Evolutionary conservation across 2,797 vertebrate species (phyloP), one percentile per base, ranked within the genome.

Genomic region (Pangasius macronema): DNA sequence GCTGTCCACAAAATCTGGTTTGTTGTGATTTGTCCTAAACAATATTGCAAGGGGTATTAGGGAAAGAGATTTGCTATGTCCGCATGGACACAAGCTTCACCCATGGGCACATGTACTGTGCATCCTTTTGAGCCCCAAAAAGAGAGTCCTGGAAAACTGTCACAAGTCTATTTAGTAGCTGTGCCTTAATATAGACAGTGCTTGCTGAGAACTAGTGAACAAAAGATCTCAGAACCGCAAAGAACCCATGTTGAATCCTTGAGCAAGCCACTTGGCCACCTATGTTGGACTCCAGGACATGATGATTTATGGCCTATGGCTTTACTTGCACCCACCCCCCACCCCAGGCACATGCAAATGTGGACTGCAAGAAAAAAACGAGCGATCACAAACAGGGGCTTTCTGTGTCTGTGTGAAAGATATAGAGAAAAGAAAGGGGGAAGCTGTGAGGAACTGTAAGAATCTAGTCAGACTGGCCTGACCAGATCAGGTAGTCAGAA

Each of bases 381-480:
- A 9, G 13, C 39, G 0, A 53, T 42, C n/a, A 5, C 51, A 51
- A 5, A 73, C n/a, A 11, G 36, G 18, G 68, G 1, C 22, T 86
- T 55, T 86, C 63, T 85, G 85, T 86, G n/a, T 72, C 13, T 65
- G 20, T 49, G 72, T 39, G 18, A 75, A 7, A 76, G 63, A 76
- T 27, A 68, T 8, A 20, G n/a, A 42, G 55, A 57, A 53, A 73
- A 49, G 39, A 65, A 30, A 49, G 30, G 27, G 42, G 77, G 33
- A 9, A 84, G 82, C 24, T 46, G 88, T 27, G 81, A 91, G 90
- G 83, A 86, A 89, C 55, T 75, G 16, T 63, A 87, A 90, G 87
- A 91, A 93, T 93, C 94, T 87, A 3, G 92, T 88, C 88, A 36
- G 89, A 95, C 95, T 76, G 61, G 95, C 53, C 92, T 59, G 46